Conservation (phyloP, 1,140 invertebrate species). For the Oryzaephilus surinamensis region DNA sequence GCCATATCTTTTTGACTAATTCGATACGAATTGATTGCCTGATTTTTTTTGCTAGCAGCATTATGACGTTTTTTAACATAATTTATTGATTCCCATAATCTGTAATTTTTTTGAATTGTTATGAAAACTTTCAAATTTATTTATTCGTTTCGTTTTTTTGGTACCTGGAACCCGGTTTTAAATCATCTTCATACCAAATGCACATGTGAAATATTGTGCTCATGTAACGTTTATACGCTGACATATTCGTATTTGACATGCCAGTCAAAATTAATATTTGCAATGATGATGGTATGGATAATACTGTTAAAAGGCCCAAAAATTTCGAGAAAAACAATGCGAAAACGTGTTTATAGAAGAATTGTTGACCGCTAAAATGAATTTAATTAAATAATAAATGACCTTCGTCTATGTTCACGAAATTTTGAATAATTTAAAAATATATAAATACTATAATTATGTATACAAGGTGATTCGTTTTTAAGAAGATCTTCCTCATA, state of each 20-base stretch:
- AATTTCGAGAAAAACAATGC: conserved; percentile 48
- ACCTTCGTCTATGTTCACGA: too few species aligned
- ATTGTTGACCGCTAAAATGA: conserved; percentile 50
- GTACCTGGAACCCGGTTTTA: conserved; percentile 44
- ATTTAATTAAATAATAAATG: conserved; percentile 4
- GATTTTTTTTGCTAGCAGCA: conserved; percentile 41
- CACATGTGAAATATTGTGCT: conserved; percentile 59
- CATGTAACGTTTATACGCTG: conserved; percentile 66
- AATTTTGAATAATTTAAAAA: too few species aligned
- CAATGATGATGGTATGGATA: conserved; percentile 52
- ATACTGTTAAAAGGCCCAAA: conserved; percentile 48
- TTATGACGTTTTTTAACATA: conserved; percentile 56
- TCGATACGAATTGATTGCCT: conserved; percentile 36
- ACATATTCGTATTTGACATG: conserved; percentile 48
- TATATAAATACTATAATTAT: too few species aligned
- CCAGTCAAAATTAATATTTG: conserved; percentile 52
- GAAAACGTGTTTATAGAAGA: conserved; percentile 49
- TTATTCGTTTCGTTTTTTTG: too few species aligned
- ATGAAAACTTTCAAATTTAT: conserved; percentile 14
- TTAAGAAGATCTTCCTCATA: too few species aligned
- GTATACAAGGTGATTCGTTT: too few species aligned
- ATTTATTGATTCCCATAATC: conserved; percentile 53
- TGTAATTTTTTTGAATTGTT: conserved; percentile 23
- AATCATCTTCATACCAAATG: conserved; percentile 60
- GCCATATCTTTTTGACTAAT: conserved; percentile 72